phyloP scores from a whole-genome alignment of 2,113 vertebrate genomes.

The Kryptolebias marmoratus region DNA sequence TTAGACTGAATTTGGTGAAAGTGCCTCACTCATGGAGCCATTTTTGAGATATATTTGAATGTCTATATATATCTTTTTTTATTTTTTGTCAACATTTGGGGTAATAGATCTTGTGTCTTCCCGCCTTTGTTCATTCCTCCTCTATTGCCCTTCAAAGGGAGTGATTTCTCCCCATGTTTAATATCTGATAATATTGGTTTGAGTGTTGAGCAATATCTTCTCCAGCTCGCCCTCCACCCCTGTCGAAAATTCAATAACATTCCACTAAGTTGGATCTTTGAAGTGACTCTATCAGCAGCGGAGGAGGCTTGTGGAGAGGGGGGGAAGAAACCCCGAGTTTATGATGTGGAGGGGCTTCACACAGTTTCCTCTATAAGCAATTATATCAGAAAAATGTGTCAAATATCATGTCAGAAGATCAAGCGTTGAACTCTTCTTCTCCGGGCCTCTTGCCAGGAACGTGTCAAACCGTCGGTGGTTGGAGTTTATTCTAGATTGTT shows the following conservation, averaged over 20 bases:
- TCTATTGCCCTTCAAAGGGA: constrained; percentile 56
- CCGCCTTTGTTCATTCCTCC: constrained; percentile 53
- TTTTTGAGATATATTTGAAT: constrained; percentile 4
- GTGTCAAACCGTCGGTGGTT: constrained; percentile 42
- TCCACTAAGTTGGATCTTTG: constrained; percentile 73
- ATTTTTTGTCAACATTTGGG: constrained; percentile 44
- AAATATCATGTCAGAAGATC: constrained; percentile 59
- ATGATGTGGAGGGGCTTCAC: constrained; percentile 39
- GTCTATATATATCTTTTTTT: background rate
- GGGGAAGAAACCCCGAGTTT: constrained; percentile 34
- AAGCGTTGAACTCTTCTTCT: constrained; percentile 50
- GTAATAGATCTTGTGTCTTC: constrained; percentile 66
- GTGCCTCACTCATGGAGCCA: constrained; percentile 7
- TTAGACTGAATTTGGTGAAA: constrained; percentile 50
- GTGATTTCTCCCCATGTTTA: constrained; percentile 69
- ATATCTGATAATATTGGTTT: constrained; percentile 79
- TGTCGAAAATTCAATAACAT: constrained; percentile 80
- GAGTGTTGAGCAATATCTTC: constrained; percentile 78
- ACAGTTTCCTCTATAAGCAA: constrained; percentile 60
- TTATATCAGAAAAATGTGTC: constrained; percentile 70
- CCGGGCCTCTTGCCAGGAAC: constrained; percentile 22
- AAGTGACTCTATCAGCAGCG: constrained; percentile 66
- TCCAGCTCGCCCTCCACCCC: constrained; percentile 62
- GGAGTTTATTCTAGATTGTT: constrained; percentile 36
- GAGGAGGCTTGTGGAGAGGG: constrained; percentile 41